Evolutionary conservation across 2,888 invertebrate genomes (phyloP).

Genomic region (Platerodrilus igneus): DNA sequence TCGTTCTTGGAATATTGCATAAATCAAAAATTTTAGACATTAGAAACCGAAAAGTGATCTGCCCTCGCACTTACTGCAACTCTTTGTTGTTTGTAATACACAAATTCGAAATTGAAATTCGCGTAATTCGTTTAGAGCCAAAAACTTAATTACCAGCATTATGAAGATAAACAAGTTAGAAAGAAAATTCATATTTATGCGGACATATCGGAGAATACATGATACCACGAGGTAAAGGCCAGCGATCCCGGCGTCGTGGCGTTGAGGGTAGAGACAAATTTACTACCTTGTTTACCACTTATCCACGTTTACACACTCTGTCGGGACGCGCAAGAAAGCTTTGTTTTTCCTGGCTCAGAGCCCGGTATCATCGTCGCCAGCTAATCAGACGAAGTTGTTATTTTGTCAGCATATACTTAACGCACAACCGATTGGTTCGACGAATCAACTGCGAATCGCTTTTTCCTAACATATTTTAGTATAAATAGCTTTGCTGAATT

Average conservation of each 20-base stretch:
- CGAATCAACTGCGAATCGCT: constrained; percentile 29
- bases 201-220: constrained; percentile 22
- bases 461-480: constrained; percentile 15
- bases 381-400: constrained; percentile 44
- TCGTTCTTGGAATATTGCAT: too few species aligned
- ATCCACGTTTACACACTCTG: constrained; percentile 49
- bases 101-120: too few species aligned
- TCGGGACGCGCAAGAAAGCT: constrained; percentile 40
- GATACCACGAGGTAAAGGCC: constrained; percentile 28
- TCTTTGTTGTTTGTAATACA: too few species aligned
- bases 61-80: too few species aligned
- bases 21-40: too few species aligned
- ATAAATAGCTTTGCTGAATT: constrained; percentile 8
- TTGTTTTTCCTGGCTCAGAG: constrained; percentile 47
- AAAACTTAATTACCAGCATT: too few species aligned
- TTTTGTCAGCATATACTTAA: constrained; percentile 42
- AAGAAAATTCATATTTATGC: constrained; percentile 20
- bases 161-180: too few species aligned
- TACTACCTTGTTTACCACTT: constrained; percentile 52
- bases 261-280: constrained; percentile 43
- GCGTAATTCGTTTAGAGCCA: too few species aligned
- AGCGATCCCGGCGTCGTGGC: constrained; percentile 35
- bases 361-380: constrained; percentile 36
- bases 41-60: too few species aligned
- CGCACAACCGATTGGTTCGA: constrained; percentile 39